These are phyloP conservation scores for Mythimna albipuncta DNA, from an alignment of 2,888 invertebrate species.

Conservation along the genomic window DNA sequence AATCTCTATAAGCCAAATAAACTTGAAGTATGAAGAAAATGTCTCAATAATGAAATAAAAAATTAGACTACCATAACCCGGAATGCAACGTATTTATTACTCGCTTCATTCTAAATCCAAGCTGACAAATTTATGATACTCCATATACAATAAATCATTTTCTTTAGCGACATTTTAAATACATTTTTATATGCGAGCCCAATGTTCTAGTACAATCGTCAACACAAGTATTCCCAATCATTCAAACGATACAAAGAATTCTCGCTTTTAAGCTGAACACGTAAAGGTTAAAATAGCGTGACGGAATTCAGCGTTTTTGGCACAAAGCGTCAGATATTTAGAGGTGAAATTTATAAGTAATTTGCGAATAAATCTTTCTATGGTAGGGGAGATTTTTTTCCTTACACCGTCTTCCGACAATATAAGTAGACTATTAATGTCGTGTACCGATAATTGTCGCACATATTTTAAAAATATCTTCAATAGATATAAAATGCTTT, in stretches of 20 bases:
- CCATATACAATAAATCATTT: slow-evolving; percentile 87
- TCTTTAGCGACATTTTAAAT: slow-evolving; percentile 88
- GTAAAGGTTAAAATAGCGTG: slow-evolving; percentile 41
- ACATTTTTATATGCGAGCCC: slow-evolving; percentile 89
- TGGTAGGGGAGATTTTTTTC: slow-evolving; percentile 85
- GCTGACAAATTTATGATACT: slow-evolving; percentile 90
- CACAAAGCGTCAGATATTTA: slow-evolving; percentile 66
- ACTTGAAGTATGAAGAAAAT: slow-evolving; percentile 28
- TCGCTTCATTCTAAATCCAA: slow-evolving; percentile 82
- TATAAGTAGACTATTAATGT: slow-evolving; percentile 89
- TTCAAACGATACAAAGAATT: slow-evolving; percentile 50
- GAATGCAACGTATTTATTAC: slow-evolving; percentile 80
- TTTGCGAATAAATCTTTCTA: slow-evolving; percentile 89
- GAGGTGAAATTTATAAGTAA: slow-evolving; percentile 89
- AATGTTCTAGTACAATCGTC: slow-evolving; percentile 77
- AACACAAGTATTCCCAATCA: slow-evolving; percentile 60
- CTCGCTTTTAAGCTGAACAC: slow-evolving; percentile 35
- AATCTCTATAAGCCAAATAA: neutral
- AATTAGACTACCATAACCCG: slow-evolving; percentile 27
- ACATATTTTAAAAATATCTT: slow-evolving; percentile 88
- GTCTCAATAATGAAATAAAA: slow-evolving; percentile 41
- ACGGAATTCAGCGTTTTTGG: slow-evolving; percentile 37
- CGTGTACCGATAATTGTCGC: slow-evolving; percentile 91
- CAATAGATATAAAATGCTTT: slow-evolving; percentile 72
- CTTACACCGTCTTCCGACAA: slow-evolving; percentile 76